These are phyloP conservation scores for Mylabris phalerata DNA, from an alignment of 1,140 invertebrate species.

Conservation along the genomic window DNA sequence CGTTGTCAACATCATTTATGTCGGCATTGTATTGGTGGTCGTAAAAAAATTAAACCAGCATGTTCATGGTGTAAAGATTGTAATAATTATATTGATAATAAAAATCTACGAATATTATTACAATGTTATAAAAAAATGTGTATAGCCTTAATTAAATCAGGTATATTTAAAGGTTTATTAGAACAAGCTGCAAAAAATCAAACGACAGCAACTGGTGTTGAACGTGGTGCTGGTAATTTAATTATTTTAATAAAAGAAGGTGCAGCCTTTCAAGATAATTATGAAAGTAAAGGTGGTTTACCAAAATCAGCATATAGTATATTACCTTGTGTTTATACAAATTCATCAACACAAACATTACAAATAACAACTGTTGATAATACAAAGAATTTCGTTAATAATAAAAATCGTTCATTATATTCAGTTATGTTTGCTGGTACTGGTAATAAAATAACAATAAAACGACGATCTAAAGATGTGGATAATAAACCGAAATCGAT, in stretches of 20 bases:
- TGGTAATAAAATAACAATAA: slow-evolving; percentile 76
- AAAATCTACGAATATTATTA: slow-evolving; percentile 68
- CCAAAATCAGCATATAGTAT: slow-evolving; percentile 66
- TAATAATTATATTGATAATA: slow-evolving; percentile 75
- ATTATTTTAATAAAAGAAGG: slow-evolving; percentile 74
- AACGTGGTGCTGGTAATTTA: slow-evolving; percentile 46
- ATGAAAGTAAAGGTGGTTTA: slow-evolving; percentile 59
- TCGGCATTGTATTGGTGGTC: slow-evolving; percentile 68
- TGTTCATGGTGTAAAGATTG: slow-evolving; percentile 83
- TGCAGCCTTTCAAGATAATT: slow-evolving; percentile 67
- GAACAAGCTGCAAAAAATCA: slow-evolving; percentile 46
- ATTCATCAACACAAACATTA: slow-evolving; percentile 57
- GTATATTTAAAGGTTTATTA: slow-evolving; percentile 57
- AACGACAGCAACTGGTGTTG: slow-evolving; percentile 35
- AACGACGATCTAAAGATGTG: slow-evolving; percentile 59
- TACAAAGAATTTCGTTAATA: slow-evolving; percentile 10
- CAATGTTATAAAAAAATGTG: slow-evolving; percentile 86
- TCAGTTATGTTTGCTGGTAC: slow-evolving; percentile 71
- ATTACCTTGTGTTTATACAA: slow-evolving; percentile 65
- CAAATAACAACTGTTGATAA: slow-evolving; percentile 23
- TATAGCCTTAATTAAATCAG: slow-evolving; percentile 67
- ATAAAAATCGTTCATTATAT: slow-evolving; percentile 60
- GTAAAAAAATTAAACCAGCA: slow-evolving; percentile 74
- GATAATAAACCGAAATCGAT: slow-evolving; percentile 15
- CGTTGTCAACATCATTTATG: slow-evolving; percentile 87